These are phyloP conservation scores for Chaenodraco wilsoni DNA, from an alignment of 2,797 vertebrate species.

Conservation along the genomic window DNA sequence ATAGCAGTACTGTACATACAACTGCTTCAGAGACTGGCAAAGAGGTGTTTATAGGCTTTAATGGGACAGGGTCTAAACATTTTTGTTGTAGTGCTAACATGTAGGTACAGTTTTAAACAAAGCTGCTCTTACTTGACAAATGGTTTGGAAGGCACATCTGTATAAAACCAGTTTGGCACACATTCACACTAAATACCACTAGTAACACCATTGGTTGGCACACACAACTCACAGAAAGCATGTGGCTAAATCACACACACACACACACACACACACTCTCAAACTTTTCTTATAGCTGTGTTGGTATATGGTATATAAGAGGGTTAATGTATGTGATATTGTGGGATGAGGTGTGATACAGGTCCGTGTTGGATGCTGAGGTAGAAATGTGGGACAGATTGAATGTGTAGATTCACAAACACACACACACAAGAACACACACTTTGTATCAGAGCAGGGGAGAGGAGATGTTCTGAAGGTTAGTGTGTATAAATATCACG, in stretches of 20 bases:
- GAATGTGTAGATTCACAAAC: slow-evolving; percentile 42
- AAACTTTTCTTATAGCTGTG: neutral
- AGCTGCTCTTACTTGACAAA: slow-evolving; percentile 13
- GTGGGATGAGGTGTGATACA: slow-evolving; percentile 50
- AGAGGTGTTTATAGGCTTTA: neutral
- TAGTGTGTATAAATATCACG: slow-evolving; percentile 18
- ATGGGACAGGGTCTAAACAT: neutral
- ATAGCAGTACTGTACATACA: neutral
- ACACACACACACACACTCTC: slow-evolving; percentile 1
- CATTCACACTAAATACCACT: neutral
- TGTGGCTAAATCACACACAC: neutral
- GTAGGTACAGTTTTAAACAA: slow-evolving; percentile 5
- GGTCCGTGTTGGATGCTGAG: slow-evolving; percentile 40
- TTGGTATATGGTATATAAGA: slow-evolving; percentile 25
- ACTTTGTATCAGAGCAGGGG: slow-evolving; percentile 8
- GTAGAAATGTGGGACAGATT: slow-evolving; percentile 12
- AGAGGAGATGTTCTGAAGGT: slow-evolving; percentile 32
- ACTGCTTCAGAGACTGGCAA: neutral
- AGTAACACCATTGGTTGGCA: neutral
- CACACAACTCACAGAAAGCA: neutral
- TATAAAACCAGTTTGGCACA: slow-evolving; percentile 13
- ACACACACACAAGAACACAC: slow-evolving; percentile 21
- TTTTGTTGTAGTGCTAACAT: slow-evolving; percentile 15
- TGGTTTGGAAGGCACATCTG: slow-evolving; percentile 24
- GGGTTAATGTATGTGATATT: slow-evolving; percentile 72